Percentiles rank a stretch among this genome's conserved stretches.
Conservation (phyloP, 2,113 vertebrate species). For the Climacteris rufus region DNA sequence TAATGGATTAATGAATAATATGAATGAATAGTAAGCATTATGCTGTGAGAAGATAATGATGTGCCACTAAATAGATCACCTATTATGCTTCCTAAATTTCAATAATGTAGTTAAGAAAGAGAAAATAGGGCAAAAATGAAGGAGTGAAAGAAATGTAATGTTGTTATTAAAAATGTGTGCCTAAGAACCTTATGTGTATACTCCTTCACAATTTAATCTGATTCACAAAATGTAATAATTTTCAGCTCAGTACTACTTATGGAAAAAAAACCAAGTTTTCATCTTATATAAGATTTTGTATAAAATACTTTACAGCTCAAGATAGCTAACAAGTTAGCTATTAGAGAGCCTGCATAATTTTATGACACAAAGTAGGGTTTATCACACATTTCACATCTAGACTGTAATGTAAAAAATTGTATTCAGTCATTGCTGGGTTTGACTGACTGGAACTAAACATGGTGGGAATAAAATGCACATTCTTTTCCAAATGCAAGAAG, state of each 20-base stretch:
- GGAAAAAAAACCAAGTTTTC: background rate
- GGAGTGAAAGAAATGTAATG: conserved; percentile 24
- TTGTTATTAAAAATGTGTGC: conserved; percentile 28
- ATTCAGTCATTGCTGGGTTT: background rate
- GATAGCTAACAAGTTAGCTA: conserved; percentile 24
- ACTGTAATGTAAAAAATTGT: background rate
- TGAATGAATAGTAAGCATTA: conserved; percentile 21
- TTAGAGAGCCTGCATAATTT: conserved; percentile 32
- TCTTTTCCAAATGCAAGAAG: conserved; percentile 37
- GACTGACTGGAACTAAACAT: conserved; percentile 50
- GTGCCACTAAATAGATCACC: conserved; percentile 8
- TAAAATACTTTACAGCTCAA: background rate
- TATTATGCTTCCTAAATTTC: conserved; percentile 55
- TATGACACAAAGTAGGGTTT: conserved; percentile 5
- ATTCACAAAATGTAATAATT: conserved; percentile 49
- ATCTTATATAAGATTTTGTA: background rate
- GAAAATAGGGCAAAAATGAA: conserved; percentile 24
- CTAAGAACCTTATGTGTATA: background rate
- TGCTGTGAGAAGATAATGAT: conserved; percentile 42
- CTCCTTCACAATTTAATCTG: conserved; percentile 16
- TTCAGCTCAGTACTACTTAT: background rate
- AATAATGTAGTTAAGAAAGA: conserved; percentile 40
- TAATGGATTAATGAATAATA: conserved; percentile 42
- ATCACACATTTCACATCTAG: conserved; percentile 33
- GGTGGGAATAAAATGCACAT: conserved; percentile 37